Conservation (phyloP, 2,888 invertebrate genomes). For the Pyrocoelia pectoralis region DNA sequence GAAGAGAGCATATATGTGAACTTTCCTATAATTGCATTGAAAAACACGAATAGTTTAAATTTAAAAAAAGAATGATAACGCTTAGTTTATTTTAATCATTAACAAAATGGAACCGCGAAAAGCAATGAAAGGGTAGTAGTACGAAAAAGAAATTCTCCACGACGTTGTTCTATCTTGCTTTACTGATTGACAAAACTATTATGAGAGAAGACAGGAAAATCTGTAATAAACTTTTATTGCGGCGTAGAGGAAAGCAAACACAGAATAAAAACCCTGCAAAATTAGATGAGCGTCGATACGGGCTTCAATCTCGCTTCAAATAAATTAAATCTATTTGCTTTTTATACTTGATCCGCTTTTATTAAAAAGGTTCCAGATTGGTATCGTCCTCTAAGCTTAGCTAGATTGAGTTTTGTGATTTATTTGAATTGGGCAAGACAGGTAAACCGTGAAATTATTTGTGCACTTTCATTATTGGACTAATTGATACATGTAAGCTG, state of each 20-base stretch:
- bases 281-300: conserved; percentile 43
- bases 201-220: conserved; percentile 27
- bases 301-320: conserved; percentile 46
- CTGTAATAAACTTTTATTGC: conserved; percentile 20
- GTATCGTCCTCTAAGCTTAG: conserved; percentile 46
- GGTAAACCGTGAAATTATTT: conserved; percentile 31
- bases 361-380: conserved; percentile 50
- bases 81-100: conserved; percentile 41
- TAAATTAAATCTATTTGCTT: conserved; percentile 52
- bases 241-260: conserved; percentile 38
- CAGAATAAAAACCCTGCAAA: conserved; percentile 41
- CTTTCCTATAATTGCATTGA: no score
- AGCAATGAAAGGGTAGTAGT: conserved; percentile 24
- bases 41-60: no score
- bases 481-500: conserved; percentile 3
- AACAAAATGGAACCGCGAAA: conserved; percentile 45
- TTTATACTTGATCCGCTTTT: conserved; percentile 50
- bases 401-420: conserved; percentile 50
- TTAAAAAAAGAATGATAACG: not conserved
- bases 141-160: conserved; percentile 32
- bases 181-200: conserved; percentile 16
- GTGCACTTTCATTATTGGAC: conserved; percentile 16
- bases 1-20: no score
- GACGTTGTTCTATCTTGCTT: conserved; percentile 23
- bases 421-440: conserved; percentile 40